Conservation (phyloP, 2,888 invertebrate species). For the Ichneumon xanthorius region DNA sequence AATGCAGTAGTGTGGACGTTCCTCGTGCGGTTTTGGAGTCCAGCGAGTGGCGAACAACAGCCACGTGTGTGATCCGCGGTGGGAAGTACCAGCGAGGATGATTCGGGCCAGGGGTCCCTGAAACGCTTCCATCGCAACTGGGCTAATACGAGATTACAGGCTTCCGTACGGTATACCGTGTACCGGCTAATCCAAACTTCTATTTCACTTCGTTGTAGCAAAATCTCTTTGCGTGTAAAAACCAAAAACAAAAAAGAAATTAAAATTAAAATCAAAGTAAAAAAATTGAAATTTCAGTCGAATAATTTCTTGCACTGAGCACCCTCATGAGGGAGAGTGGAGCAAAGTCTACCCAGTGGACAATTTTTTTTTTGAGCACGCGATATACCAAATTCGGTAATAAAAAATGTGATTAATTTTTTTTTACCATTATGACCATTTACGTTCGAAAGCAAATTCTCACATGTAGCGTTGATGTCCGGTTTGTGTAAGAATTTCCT, state of each 20-base stretch:
- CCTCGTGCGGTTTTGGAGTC: constrained; percentile 11
- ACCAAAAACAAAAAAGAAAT: not conserved
- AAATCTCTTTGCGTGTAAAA: constrained; percentile 6
- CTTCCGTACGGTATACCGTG: constrained; percentile 10
- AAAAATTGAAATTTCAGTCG: too few relatives aligned
- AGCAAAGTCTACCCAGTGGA: too few relatives aligned
- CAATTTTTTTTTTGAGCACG: too few relatives aligned
- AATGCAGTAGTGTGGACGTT: not conserved
- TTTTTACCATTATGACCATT: too few relatives aligned
- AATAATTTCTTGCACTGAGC: too few relatives aligned
- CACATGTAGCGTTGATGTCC: too few relatives aligned
- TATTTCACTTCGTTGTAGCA: constrained; percentile 30
- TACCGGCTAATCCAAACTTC: constrained; percentile 31
- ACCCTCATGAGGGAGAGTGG: too few relatives aligned
- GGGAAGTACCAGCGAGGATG: constrained; percentile 10
- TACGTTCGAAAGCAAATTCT: too few relatives aligned
- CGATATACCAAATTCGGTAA: too few relatives aligned
- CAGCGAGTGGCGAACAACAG: not conserved
- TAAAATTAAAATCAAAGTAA: not conserved
- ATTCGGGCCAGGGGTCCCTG: constrained; percentile 34
- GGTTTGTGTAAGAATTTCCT: too few relatives aligned
- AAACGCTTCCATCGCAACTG: constrained; percentile 72
- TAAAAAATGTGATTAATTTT: too few relatives aligned
- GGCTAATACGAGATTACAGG: constrained; percentile 76
- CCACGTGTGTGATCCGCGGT: constrained; percentile 27